phyloP scores from a whole-genome alignment of 2,113 vertebrate genomes.

The Periophthalmus modestus region DNA sequence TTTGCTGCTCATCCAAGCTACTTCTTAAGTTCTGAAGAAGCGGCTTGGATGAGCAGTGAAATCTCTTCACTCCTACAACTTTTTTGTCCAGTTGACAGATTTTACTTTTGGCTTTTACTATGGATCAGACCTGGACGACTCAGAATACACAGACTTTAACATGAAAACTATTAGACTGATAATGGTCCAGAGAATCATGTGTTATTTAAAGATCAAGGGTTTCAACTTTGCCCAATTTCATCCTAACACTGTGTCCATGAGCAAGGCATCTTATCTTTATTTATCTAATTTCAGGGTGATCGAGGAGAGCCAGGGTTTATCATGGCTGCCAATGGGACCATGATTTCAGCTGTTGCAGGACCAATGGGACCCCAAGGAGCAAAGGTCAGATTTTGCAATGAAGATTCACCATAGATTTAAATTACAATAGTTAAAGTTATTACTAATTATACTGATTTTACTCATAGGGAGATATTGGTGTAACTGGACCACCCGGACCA shows the following conservation, averaged over 20 bases:
- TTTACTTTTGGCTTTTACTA: too few species aligned
- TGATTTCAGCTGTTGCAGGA: slow-evolving; percentile 66
- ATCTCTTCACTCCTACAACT: too few species aligned
- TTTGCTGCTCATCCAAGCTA: too few species aligned
- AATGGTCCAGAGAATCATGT: too few species aligned
- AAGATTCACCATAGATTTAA: neutral
- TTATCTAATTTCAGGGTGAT: slow-evolving; percentile 79
- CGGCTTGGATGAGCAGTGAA: too few species aligned
- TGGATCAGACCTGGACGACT: too few species aligned
- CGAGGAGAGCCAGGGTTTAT: slow-evolving; percentile 86
- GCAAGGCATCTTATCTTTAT: neutral
- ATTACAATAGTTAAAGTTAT: neutral
- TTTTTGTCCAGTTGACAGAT: too few species aligned
- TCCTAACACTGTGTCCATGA: neutral
- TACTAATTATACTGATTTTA: neutral
- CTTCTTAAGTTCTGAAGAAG: too few species aligned
- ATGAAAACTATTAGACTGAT: too few species aligned
- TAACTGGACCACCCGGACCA: slow-evolving; percentile 76
- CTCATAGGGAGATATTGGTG: slow-evolving; percentile 84
- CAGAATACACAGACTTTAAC: too few species aligned
- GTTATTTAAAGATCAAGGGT: too few species aligned
- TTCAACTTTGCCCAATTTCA: neutral
- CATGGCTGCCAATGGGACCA: slow-evolving; percentile 74
- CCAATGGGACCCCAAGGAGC: slow-evolving; percentile 80
- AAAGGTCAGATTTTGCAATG: slow-evolving; percentile 55